Base-by-base conservation (phyloP, 2,113 vertebrate species). In the Toxostoma redivivum region DNA sequence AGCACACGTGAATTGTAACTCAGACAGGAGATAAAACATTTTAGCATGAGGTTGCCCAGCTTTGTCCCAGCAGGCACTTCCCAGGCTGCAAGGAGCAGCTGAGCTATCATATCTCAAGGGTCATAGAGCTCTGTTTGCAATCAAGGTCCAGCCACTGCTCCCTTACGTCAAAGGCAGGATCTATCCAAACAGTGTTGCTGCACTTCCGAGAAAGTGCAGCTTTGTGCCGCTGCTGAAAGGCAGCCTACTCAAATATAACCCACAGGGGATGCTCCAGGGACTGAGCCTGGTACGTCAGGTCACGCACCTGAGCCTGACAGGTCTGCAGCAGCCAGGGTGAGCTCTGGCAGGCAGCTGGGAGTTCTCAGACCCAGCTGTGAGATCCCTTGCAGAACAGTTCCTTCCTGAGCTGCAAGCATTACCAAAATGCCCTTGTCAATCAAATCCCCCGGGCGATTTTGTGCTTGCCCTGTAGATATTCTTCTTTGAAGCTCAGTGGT, bases 391-490 rank as follows among this genome's bases (percentile, higher is more conserved):
- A 35, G 28, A 72, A 80, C 0, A 7, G 45, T 10, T 22, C 20
- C 33, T 64, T 74, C 50, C 48, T n/a, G 28, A 76, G 47, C 40
- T 57, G 47, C 58, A 86, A 57, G 30, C 7, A 1, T 45, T 25
- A 50, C 73, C 65, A 28, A 81, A 90, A 40, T 37, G 45, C 10
- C 23, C 53, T 53, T 31, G 40, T 71, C 50, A 50, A 1, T 77
- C 80, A 79, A 42, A 38, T n/a, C 66, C 28, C 66, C 70, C 18
- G 18, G 64, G 86, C 78, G 65, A 74, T 10, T 91, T 92, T 88
- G 65, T 17, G 19, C 85, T 94, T 72, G 90, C 77, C 95, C 92
- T 73, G 80, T 84, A 81, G 85, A 74, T 96, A 47, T 40, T 92
- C 92, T 77, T 71, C 80, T 40, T 76, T 77, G 54, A 76, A 72